Percentiles rank a stretch among this genome's conserved stretches.
phyloP scores from a whole-genome alignment of 92 coral and sea anemone genomes.

The Chrysogorgia sp. region DNA sequence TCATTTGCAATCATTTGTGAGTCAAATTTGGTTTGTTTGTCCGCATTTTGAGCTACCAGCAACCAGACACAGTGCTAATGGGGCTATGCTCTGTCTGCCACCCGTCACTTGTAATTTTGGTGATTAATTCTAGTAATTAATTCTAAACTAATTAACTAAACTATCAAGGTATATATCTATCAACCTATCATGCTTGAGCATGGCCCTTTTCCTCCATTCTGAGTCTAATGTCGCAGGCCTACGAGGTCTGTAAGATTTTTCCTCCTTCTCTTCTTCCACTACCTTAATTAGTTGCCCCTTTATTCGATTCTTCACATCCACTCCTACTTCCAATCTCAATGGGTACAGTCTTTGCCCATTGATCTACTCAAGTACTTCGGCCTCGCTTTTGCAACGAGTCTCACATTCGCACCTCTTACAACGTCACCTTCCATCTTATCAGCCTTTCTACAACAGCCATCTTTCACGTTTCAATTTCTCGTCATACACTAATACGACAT shows the following conservation, averaged over 20 bases:
- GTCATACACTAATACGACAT: neutral
- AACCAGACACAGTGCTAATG: too few species aligned
- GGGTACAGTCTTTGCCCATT: neutral
- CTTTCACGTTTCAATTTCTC: neutral
- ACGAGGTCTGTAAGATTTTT: neutral
- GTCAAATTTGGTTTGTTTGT: too few species aligned
- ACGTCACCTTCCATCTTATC: conserved; percentile 5
- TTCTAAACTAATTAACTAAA: too few species aligned
- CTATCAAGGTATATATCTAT: too few species aligned
- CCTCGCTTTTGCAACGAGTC: neutral
- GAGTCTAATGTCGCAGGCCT: conserved; percentile 53
- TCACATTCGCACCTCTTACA: neutral
- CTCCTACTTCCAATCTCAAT: neutral
- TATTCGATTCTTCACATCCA: neutral
- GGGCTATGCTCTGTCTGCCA: too few species aligned
- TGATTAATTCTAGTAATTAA: too few species aligned
- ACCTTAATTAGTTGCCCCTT: neutral
- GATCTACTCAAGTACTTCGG: neutral
- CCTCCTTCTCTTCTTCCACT: neutral
- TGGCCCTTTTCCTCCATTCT: conserved; percentile 39
- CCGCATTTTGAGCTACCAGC: too few species aligned
- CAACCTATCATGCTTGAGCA: conserved; percentile 38
- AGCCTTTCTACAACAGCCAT: neutral
- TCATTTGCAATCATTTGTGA: too few species aligned
- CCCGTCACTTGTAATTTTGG: too few species aligned